Evolutionary conservation across 2,797 vertebrate species (phyloP), one percentile per base, ranked within the genome.

Genomic region (Hapalemur alaotrensis): DNA sequence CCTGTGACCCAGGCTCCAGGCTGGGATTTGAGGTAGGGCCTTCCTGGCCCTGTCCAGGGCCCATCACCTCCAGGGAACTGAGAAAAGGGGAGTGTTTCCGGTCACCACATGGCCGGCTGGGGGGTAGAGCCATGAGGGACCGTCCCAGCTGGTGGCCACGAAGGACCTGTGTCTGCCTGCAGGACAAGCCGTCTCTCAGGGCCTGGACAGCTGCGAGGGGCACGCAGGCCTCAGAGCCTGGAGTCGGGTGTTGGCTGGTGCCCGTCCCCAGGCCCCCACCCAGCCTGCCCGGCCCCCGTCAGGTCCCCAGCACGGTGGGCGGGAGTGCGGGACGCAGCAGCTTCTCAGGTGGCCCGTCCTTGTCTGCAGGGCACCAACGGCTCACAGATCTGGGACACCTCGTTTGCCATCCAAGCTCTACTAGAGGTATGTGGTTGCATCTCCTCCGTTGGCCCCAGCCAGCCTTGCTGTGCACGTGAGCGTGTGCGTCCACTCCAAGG

Each of bases 321-420:
- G 4, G 81, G 35, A n/a, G 20, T 1, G 5, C 22, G 11, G 7
- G 46, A 2, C 0, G 2, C 28, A 20, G n/a, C 8, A 0, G 7
- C 32, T 12, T 9, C 43, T 69, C 0, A 48, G 17, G 54, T 0
- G 0, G 32, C 28, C 22, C 0, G 0, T 90, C 18, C 25, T 95
- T 80, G 54, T 17, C 1, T 82, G 30, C 96, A 99, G 99, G 99
- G 99, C 22, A 99, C 99, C 95, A 99, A 99, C 0, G 99, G 99
- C 89, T 99, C 99, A 35, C 99, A 99, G 98, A 98, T 99, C 65
- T 99, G 99, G 99, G 99, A 99, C 67, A 99, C 99, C 1, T 98
- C 99, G 0, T 99, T 99, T 96, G 99, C 99, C 14, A 96, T 99
- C 22, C 99, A 99, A 96, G 99, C 99, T 65, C 99, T 99, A 82